A percentile compares a stretch with the other conserved stretches of the same genome.
Evolutionary conservation across 2,113 vertebrate genomes (phyloP).

Genomic region (Nycticorax nycticorax): DNA sequence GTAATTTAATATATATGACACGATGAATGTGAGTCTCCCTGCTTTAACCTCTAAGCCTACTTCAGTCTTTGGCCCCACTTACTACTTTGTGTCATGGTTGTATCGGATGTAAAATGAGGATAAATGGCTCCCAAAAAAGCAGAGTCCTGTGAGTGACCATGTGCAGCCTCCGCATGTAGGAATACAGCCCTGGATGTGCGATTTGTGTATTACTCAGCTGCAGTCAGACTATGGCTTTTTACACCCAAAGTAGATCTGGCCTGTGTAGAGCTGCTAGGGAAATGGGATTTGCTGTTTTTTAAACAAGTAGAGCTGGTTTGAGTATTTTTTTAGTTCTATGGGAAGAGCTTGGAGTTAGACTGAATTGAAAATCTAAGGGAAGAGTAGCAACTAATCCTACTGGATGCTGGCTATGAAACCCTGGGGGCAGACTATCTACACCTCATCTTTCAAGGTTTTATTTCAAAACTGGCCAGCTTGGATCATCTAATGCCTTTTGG

Average conservation of each 20-base stretch:
- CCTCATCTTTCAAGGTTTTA: not conserved
- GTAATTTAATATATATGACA: not conserved
- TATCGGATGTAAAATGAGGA: not conserved
- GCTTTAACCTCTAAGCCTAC: not conserved
- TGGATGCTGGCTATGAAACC: not conserved
- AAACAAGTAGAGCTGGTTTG: not conserved
- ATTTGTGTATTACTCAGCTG: not conserved
- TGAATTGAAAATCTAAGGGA: not conserved
- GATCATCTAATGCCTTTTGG: not conserved
- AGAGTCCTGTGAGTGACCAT: not conserved
- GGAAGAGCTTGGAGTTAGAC: not conserved
- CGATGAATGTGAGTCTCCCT: not conserved
- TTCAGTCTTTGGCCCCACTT: not conserved
- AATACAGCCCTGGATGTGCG: not conserved
- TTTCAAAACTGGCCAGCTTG: not conserved
- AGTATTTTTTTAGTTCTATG: not conserved
- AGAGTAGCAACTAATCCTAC: not conserved
- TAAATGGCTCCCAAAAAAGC: not conserved
- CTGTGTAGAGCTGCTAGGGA: not conserved
- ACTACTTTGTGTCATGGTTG: not conserved
- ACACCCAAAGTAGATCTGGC: not conserved
- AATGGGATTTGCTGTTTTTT: not conserved
- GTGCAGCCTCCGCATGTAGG: not conserved
- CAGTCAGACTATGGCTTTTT: rapidly evolving
- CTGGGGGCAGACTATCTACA: not conserved